Evolutionary conservation across 1,140 invertebrate genomes (phyloP), one percentile per base, ranked within the genome.

Genomic region (Drosophila pallidifrons): DNA sequence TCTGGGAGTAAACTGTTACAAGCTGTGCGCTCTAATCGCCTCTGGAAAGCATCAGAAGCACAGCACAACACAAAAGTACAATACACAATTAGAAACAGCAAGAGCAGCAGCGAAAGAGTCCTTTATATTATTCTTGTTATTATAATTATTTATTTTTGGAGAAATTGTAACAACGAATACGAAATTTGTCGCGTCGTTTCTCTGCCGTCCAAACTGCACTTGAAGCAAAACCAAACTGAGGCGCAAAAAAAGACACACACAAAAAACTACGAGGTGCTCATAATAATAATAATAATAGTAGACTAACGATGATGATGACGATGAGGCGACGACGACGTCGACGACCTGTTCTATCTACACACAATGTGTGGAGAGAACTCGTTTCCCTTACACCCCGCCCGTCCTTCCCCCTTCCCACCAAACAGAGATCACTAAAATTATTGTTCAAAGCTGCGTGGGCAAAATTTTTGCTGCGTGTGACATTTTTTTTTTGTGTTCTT

Each of bases 181-280:
- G 35, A 57, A 55, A 55, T 25, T 25, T 55, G 35, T 57, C 54
- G 35, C 54, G 54, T 57, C 54, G 73, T 65, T n/a, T 54, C 30
- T 54, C 11, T 25, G 64, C 16, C 60, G 73, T 71, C 73, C 45
- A 71, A 64, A 63, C 73, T 64, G 73, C 73, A 75, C 73, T 75
- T 75, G 41, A 13, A 52, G 52, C 60, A 41, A 76, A 76, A 71
- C 38, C 54, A n/a, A 72, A 76, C 73, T 76, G 73, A 70, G 59
- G n/a, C 59, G 8, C 15, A 38, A 28, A 46, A 60, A 32, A 67
- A 52, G 16, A 25, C 20, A 25, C 20, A 25, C 20, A 25, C 20
- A 25, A 25, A 25, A 25, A 25, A 25, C 51, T 28, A 35, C 57
- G 5, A 49, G 45, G 45, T 47, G 45, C 41, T 47, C n/a, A 47